Evolutionary conservation across 2,113 vertebrate species (phyloP), one percentile per base, ranked within the genome.

Genomic region (Galemys pyrenaicus): DNA sequence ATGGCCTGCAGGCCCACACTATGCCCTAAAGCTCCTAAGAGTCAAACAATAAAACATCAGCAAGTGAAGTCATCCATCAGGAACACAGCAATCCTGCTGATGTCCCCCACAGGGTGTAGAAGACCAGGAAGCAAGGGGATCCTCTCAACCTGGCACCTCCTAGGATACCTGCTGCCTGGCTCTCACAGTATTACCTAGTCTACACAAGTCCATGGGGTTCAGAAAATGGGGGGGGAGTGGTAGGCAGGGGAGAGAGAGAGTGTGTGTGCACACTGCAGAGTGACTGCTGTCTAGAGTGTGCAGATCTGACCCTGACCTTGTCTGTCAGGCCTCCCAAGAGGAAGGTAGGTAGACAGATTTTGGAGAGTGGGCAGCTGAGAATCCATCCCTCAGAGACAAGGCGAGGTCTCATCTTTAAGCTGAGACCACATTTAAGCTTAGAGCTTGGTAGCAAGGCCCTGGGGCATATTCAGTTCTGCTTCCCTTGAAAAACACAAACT

Each of bases 341-440:
- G 13, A 30, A 20, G 9, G 1, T 22, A 19, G 5, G 9, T 87
- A 4, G 1, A 11, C 1, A 17, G 32, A 1, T 6, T 30, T 39
- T 86, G n/a, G 32, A 41, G 35, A 51, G 26, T 15, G 10, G 11
- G 12, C 7, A 44, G 6, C 4, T 32, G 24, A 92, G 6, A 74
- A 71, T 3, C 8, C 9, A 11, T 35, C 68, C 19, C 2, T 0
- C 26, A 16, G 28, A 39, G 22, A 9, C 16, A 17, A 92, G 9
- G 15, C 3, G 3, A 2, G 12, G 6, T 1, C 22, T 22, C 2
- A 1, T 1, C 37, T 3, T 28, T 24, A 6, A 65, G 5, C 2
- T 22, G 20, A 82, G 17, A 37, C 24, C 20, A 56, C 7, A 56
- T 6, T 20, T 5, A 56, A 56, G 54, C 54, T 22, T 56, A 20